Base-by-base conservation (phyloP, 2,888 invertebrate species). In the Ornithoptera priamus region DNA sequence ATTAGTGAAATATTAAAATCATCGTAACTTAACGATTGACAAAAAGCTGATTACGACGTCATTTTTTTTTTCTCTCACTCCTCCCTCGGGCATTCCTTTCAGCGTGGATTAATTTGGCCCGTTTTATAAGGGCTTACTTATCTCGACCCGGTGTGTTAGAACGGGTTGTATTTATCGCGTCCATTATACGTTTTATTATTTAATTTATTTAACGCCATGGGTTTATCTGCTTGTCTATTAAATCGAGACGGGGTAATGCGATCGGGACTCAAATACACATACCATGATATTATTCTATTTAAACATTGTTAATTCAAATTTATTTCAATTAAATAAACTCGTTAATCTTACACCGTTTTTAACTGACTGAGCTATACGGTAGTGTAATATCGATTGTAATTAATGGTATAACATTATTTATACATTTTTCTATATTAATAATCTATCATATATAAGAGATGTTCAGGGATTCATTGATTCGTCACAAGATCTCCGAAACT, bases 31-130 rank as follows among this genome's bases (percentile, higher is more conserved):
- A 88, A 89, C 88, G 80, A 88, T 92, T 90, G 89, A 92, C 90
- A 91, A 92, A 87, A 92, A 92, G 92, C 90, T 92, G 92, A 92
- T 92, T 92, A 92, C 89, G 89, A 90, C 88, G 89, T 92, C 89
- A 90, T 85, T 89, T 87, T 88, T 89, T 82, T 78, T 81, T 10
- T 7, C 10, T 10, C 7, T 10, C 68, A 84, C 85, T 82, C 53
- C 50, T 75, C 83, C 83, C 80, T 77, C 81, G 79, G 78, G 80
- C 80, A 78, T 80, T 85, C 90, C 88, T 90, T 91, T 89, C 89
- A 90, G 87, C 80, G 83, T 81, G 92, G 92, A 92, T 92, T 92
- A 92, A 90, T 90, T 87, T 86, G 85, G 86, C 80, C 80, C 89
- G 87, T 91, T 92, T 91, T 90, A 91, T 90, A 91, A 89, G 86